Conservation (phyloP, 2,113 vertebrate genomes). For the Aphelocoma coerulescens region DNA sequence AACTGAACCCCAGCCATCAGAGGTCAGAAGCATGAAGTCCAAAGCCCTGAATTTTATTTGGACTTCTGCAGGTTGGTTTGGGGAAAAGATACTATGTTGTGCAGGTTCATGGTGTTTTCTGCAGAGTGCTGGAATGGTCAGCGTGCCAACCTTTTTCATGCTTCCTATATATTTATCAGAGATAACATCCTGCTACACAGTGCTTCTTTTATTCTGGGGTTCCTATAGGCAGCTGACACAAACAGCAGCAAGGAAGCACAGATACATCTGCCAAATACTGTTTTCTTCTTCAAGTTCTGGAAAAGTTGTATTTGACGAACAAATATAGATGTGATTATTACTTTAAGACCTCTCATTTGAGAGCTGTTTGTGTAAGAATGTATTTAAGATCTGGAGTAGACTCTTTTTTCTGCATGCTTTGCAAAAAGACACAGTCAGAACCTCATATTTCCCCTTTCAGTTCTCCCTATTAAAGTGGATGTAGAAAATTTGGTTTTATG, state of each 20-base stretch:
- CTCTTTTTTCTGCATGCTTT: not conserved
- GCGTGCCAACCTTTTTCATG: not conserved
- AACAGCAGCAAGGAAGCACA: not conserved
- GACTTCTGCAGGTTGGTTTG: not conserved
- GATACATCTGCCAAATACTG: not conserved
- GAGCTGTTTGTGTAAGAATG: not conserved
- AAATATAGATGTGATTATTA: not conserved
- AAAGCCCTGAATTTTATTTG: not conserved
- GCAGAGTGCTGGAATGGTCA: not conserved
- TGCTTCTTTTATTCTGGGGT: not conserved
- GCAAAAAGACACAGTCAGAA: not conserved
- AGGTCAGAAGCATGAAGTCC: not conserved
- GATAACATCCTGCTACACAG: not conserved
- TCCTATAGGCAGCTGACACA: not conserved
- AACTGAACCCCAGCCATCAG: not conserved
- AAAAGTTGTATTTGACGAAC: not conserved
- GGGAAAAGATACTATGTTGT: not conserved
- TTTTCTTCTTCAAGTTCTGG: not conserved
- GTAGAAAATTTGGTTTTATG: not conserved
- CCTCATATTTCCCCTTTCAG: not conserved
- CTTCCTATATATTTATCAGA: not conserved
- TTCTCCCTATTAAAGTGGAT: not conserved
- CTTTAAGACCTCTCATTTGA: not conserved
- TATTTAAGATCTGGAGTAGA: not conserved
- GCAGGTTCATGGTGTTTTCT: not conserved